These are phyloP conservation scores for Ophion ventricosus DNA, from an alignment of 2,888 invertebrate genomes.

Conservation along the genomic window DNA sequence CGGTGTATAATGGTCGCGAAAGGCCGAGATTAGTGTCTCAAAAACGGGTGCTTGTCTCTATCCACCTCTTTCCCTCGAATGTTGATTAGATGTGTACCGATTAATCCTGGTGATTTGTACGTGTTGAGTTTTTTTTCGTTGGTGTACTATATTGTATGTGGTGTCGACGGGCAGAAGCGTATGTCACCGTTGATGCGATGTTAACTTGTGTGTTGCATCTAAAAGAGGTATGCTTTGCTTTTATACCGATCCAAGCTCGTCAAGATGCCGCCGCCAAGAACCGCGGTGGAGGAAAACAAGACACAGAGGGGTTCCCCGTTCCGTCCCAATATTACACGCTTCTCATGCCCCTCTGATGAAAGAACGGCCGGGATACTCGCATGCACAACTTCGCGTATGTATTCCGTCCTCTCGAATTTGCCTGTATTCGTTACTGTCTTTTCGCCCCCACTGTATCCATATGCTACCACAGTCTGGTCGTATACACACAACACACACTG, in stretches of 20 bases:
- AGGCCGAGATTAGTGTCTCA: constrained; percentile 14
- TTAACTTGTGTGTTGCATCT: constrained; percentile 82
- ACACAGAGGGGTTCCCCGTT: constrained; percentile 68
- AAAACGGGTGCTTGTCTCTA: constrained; percentile 11
- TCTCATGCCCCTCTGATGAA: constrained; percentile 46
- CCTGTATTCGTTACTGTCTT: constrained; percentile 32
- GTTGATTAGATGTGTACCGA: constrained; percentile 52
- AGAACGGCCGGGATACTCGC: constrained; percentile 28
- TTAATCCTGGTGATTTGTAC: constrained; percentile 46
- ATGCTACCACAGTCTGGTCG: constrained; percentile 22
- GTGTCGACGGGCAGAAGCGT: constrained; percentile 57
- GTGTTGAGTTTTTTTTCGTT: constrained; percentile 36
- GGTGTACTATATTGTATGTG: constrained; percentile 21
- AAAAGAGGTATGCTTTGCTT: constrained; percentile 83
- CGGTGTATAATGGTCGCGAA: constrained; percentile 15
- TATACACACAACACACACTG: constrained; percentile 18
- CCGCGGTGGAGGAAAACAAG: constrained; percentile 63
- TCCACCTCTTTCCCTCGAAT: not conserved
- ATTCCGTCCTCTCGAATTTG: constrained; percentile 39
- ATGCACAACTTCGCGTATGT: constrained; percentile 23
- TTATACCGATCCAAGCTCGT: constrained; percentile 79
- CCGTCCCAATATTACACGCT: constrained; percentile 48
- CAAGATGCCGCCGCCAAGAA: constrained; percentile 31
- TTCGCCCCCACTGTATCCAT: constrained; percentile 57
- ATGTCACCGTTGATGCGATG: constrained; percentile 75